Conservation (phyloP, 2,113 vertebrate genomes). For the Chauna torquata region DNA sequence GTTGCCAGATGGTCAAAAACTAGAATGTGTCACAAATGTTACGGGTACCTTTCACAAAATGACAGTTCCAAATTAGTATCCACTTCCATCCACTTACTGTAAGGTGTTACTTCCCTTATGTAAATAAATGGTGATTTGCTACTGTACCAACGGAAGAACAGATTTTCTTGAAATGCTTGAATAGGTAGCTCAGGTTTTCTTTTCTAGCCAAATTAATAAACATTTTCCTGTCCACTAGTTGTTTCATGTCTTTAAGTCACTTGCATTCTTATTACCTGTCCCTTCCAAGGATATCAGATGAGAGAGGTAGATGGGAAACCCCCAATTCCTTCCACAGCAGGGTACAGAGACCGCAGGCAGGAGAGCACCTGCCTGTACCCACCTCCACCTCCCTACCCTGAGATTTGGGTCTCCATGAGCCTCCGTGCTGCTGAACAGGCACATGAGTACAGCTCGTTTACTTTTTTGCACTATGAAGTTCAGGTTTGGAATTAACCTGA, state of each 20-base stretch:
- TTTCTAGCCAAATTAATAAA: neutral
- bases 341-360: neutral
- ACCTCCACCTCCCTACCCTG: neutral
- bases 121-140: neutral
- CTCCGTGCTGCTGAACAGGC: neutral
- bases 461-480: neutral
- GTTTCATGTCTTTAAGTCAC: neutral
- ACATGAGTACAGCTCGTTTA: neutral
- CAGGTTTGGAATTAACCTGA: neutral
- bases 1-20: constrained; percentile 67
- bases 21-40: constrained; percentile 33
- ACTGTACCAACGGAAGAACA: neutral
- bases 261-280: neutral
- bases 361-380: no score
- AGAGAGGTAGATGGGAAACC: neutral
- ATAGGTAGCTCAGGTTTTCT: neutral
- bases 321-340: neutral
- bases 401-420: neutral
- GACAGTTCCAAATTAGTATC: constrained; percentile 30
- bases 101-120: neutral
- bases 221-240: neutral
- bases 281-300: neutral
- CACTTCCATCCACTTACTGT: neutral
- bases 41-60: constrained; percentile 33
- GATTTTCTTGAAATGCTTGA: neutral